A percentile compares a stretch with the other conserved stretches of the same genome.
Conservation (phyloP, 2,113 vertebrate species). For the Misgurnus anguillicaudatus region DNA sequence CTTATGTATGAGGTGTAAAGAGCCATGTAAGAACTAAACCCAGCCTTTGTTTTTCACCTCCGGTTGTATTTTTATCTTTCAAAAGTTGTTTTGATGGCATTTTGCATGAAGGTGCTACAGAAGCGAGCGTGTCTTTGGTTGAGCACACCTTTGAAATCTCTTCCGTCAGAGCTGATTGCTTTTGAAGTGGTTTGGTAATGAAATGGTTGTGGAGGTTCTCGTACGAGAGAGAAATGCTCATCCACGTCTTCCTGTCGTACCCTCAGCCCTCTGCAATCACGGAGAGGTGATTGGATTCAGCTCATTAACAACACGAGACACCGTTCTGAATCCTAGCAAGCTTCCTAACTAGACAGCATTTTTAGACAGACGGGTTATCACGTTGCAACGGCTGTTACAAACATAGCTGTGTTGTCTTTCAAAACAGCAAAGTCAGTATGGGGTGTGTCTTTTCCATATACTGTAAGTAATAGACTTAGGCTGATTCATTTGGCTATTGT, state of each 20-base stretch:
- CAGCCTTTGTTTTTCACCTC: background rate
- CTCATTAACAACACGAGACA: conserved; percentile 34
- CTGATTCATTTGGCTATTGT: too few species aligned
- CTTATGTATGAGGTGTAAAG: background rate
- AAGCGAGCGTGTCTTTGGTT: conserved; percentile 14
- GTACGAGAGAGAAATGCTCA: conserved; percentile 25
- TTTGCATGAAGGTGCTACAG: conserved; percentile 25
- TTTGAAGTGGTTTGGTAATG: conserved; percentile 39
- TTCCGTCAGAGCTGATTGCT: conserved; percentile 34
- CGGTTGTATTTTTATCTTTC: background rate
- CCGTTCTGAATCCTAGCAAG: background rate
- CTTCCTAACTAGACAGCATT: background rate
- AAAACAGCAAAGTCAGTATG: too few species aligned
- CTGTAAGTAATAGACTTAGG: too few species aligned
- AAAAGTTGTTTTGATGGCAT: background rate
- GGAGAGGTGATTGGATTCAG: conserved; percentile 32
- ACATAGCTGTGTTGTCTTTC: too few species aligned
- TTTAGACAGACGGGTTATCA: background rate
- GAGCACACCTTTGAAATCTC: conserved; percentile 26
- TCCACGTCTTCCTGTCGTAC: conserved; percentile 21
- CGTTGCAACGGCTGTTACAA: too few species aligned
- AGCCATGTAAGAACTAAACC: background rate
- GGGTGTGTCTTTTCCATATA: too few species aligned
- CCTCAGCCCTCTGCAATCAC: conserved; percentile 19
- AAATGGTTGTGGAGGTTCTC: conserved; percentile 37